Evolutionary conservation across 2,888 invertebrate species (phyloP).

Genomic region (Leucozona laternaria): DNA sequence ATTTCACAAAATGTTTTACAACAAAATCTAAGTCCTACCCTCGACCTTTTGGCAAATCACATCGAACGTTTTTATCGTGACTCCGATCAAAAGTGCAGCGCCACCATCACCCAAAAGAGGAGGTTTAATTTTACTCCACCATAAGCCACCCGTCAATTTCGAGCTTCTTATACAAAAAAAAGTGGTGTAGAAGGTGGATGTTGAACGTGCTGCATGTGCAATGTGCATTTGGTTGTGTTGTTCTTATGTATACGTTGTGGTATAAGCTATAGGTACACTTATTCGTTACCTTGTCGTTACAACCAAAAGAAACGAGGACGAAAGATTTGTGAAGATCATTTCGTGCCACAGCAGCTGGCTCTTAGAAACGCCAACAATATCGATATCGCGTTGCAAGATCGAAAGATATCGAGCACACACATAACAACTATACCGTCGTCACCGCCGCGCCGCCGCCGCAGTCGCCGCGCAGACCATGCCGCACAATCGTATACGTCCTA

Average conservation of each 20-base stretch:
- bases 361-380: conserved; percentile 57
- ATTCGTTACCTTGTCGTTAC: conserved; percentile 67
- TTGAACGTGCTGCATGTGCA: conserved; percentile 30
- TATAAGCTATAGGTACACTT: conserved; percentile 55
- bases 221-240: conserved; percentile 45
- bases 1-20: conserved; percentile 75
- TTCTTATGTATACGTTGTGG: conserved; percentile 6
- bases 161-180: conserved; percentile 64
- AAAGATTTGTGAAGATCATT: conserved; percentile 75
- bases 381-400: conserved; percentile 73
- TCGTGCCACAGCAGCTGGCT: conserved; percentile 69
- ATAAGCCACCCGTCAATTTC: conserved; percentile 73
- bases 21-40: conserved; percentile 66
- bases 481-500: conserved; percentile 35
- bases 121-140: conserved; percentile 29
- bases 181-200: conserved; percentile 13
- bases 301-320: conserved; percentile 60
- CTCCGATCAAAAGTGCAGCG: conserved; percentile 73
- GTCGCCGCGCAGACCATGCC: neutral
- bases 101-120: conserved; percentile 57
- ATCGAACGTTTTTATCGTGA: conserved; percentile 74
- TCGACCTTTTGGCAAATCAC: conserved; percentile 75
- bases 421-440: no score
- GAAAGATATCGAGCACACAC: conserved; percentile 72
- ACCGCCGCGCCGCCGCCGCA: neutral